Evolutionary conservation across 2,113 vertebrate genomes (phyloP).

Genomic region (Gavia stellata): DNA sequence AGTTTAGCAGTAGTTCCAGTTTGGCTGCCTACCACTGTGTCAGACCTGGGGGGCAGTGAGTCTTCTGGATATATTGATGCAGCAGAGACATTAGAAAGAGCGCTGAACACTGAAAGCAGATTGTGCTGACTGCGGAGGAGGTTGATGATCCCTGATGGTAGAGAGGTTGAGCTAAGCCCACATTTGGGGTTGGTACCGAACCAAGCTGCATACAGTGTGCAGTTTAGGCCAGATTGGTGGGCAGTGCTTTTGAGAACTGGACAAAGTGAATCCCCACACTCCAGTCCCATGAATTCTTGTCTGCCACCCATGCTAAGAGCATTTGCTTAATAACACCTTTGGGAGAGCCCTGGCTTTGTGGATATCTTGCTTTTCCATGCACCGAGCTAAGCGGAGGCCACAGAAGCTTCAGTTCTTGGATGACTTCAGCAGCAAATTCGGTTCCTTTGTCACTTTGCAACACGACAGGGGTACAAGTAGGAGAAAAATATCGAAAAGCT

Average conservation of each 20-base stretch:
- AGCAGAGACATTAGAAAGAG: neutral
- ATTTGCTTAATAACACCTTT: neutral
- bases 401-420: neutral
- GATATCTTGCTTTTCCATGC: neutral
- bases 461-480: neutral
- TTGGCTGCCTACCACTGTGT: neutral
- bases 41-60: fast-evolving
- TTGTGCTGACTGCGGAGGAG: neutral
- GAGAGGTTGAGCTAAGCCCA: neutral
- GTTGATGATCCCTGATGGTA: neutral
- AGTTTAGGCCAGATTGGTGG: neutral
- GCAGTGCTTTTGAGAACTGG: neutral
- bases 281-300: neutral
- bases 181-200: neutral
- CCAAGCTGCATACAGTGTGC: fast-evolving
- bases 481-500: neutral
- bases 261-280: neutral
- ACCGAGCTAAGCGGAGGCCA: neutral
- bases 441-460: neutral
- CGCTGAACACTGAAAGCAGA: neutral
- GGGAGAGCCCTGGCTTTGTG: neutral
- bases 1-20: neutral
- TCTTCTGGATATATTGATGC: neutral
- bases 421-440: neutral
- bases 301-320: neutral